phyloP scores from a whole-genome alignment of 2,888 invertebrate species.

The Leucozona laternaria region DNA sequence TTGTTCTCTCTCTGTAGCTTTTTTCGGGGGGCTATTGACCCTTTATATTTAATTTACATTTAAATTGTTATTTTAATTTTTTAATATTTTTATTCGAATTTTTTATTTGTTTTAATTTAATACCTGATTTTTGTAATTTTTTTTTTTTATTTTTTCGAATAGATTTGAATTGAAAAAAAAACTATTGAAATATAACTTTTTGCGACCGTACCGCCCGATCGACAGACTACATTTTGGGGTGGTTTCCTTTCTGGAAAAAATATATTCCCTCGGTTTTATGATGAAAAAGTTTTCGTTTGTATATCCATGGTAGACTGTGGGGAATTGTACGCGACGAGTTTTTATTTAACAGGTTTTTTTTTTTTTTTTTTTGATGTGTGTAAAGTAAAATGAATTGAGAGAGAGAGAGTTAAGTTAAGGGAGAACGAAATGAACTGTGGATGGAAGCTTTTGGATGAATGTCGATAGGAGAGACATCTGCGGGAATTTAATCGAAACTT shows the following conservation, averaged over 20 bases:
- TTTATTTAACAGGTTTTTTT: slow-evolving; percentile 2
- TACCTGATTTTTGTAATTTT: not conserved
- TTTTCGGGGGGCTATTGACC: not conserved
- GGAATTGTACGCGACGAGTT: slow-evolving; percentile 34
- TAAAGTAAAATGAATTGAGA: slow-evolving; percentile 4
- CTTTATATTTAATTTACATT: slow-evolving; percentile 1
- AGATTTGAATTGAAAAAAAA: not conserved
- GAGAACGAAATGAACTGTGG: slow-evolving; percentile 25
- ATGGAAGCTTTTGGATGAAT: slow-evolving; percentile 43
- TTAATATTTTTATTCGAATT: not conserved
- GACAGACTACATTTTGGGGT: slow-evolving; percentile 82
- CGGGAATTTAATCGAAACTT: not conserved
- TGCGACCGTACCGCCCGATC: slow-evolving; percentile 82
- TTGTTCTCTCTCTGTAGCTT: slow-evolving; percentile 35
- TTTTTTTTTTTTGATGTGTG: not conserved
- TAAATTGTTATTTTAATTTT: not conserved
- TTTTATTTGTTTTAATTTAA: not conserved
- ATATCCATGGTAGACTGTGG: slow-evolving; percentile 72
- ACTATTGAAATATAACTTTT: slow-evolving; percentile 38
- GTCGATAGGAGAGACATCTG: slow-evolving; percentile 35
- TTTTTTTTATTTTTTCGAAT: not conserved
- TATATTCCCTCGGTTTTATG: slow-evolving; percentile 33
- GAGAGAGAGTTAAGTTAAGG: slow-evolving; percentile 17
- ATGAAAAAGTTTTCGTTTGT: slow-evolving; percentile 68
- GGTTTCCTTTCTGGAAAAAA: slow-evolving; percentile 79